Percentiles rank a stretch among this genome's conserved stretches.
These are phyloP conservation scores for Malachius bipustulatus DNA, from an alignment of 2,888 invertebrate species.

Conservation along the genomic window DNA sequence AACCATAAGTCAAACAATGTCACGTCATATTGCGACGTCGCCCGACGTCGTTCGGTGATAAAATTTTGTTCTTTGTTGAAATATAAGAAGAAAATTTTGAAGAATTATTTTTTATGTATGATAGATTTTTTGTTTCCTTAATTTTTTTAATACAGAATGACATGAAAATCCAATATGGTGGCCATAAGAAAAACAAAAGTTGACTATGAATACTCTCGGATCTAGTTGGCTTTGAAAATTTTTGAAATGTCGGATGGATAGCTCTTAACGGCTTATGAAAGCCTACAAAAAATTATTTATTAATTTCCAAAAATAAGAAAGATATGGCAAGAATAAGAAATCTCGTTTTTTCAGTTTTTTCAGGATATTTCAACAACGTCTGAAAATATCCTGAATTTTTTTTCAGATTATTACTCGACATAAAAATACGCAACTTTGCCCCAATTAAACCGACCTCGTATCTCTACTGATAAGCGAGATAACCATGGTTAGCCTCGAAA, in stretches of 20 bases:
- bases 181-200: no score
- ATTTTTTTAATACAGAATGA: no score
- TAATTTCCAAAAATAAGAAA: not conserved
- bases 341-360: not conserved
- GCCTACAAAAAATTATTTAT: not conserved
- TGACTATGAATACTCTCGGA: no score
- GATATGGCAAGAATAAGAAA: conserved; percentile 1
- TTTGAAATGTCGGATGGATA: not conserved
- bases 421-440: not conserved
- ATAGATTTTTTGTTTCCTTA: no score
- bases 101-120: no score
- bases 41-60: no score
- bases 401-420: conserved; percentile 1
- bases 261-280: not conserved
- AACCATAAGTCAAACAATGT: no score
- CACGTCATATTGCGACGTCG: no score
- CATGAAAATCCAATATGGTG: no score
- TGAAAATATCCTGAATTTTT: not conserved
- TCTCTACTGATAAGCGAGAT: not conserved
- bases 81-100: no score
- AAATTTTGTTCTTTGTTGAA: no score
- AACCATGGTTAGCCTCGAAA: not conserved
- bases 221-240: not conserved
- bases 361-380: conserved; percentile 1
- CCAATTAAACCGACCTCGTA: not conserved